Evolutionary conservation across 2,888 invertebrate genomes (phyloP).

Genomic region (Cheilosia soror): DNA sequence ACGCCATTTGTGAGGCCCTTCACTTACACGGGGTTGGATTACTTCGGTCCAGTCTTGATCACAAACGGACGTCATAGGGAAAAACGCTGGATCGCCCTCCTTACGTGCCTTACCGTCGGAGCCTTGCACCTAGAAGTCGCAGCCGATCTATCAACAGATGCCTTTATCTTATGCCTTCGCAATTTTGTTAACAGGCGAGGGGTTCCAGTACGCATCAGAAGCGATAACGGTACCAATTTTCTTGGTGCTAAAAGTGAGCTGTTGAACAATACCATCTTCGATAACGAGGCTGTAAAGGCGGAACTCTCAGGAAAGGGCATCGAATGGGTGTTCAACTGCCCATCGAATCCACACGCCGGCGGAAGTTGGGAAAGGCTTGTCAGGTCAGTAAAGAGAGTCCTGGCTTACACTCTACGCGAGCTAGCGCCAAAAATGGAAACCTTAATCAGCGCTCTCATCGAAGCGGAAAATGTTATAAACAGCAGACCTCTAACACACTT

Average conservation of each 20-base stretch:
- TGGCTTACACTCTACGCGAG: background rate
- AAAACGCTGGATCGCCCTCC: slow-evolving; percentile 52
- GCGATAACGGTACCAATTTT: slow-evolving; percentile 33
- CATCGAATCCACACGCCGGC: slow-evolving; percentile 38
- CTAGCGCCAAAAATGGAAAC: slow-evolving; percentile 15
- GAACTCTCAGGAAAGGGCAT: slow-evolving; percentile 17
- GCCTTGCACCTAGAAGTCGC: slow-evolving; percentile 58
- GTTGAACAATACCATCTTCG: background rate
- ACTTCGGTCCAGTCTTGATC: slow-evolving; percentile 50
- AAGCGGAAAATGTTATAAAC: slow-evolving; percentile 32
- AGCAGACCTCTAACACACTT: slow-evolving; percentile 8
- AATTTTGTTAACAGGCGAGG: slow-evolving; percentile 65
- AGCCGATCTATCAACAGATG: slow-evolving; percentile 40
- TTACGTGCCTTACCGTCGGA: slow-evolving; percentile 49
- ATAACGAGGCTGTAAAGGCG: slow-evolving; percentile 18
- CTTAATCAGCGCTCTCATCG: slow-evolving; percentile 6
- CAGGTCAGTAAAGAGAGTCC: background rate
- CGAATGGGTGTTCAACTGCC: slow-evolving; percentile 42
- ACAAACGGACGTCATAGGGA: slow-evolving; percentile 48
- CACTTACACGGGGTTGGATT: slow-evolving; percentile 64
- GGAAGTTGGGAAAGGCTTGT: slow-evolving; percentile 31
- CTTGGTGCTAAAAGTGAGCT: slow-evolving; percentile 47
- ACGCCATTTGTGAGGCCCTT: slow-evolving; percentile 26
- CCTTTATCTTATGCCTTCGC: slow-evolving; percentile 58
- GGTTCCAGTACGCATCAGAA: slow-evolving; percentile 13